Evolutionary conservation across 2,113 vertebrate species (phyloP), one percentile per base, ranked within the genome.

Genomic region (Dolichotis patagonum): DNA sequence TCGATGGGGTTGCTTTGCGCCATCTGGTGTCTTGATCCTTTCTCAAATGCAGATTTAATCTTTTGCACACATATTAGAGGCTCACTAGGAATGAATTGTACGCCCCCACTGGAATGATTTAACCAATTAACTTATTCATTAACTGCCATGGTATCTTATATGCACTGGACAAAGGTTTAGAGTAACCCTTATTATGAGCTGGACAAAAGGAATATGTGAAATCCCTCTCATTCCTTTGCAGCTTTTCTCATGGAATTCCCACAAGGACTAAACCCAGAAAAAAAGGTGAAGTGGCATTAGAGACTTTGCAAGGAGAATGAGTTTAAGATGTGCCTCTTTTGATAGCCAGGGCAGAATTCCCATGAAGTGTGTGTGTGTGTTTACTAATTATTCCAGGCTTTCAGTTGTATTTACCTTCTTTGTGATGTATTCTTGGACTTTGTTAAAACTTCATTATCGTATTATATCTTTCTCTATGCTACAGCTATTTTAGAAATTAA

Each of bases 51-150:
- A 75, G 82, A 46, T 52, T 56, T 95, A 95, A 97, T 97, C 96
- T 95, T 84, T 88, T 95, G 41, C 38, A 81, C 52, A 89, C 94
- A 92, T 56, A 86, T 86, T 85, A 81, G 0, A 1, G 56, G 69
- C 62, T 91, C 94, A 20, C 17, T 62, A n/a, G 86, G 95, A 96
- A 85, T 65, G 97, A 97, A 96, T 52, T 90, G 92, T 69, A 60
- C 14, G 95, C 67, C 73, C 2, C 14, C 62, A 96, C 92, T n/a
- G 88, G 81, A 95, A 85, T 85, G 26, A 30, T 32, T 97, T 78
- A 97, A 32, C 96, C 89, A 95, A 65, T 88, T 97, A 94, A 67
- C 46, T 95, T 97, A 88, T 35, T 98, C 96, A 94, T 96, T 98
- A 98, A 97, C 54, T 94, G 49, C 88, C 95, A 41, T 81, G 95